A percentile compares a stretch with the other conserved stretches of the same genome.
These are phyloP conservation scores for Cephus pygmeus DNA, from an alignment of 2,888 invertebrate genomes.

Conservation along the genomic window DNA sequence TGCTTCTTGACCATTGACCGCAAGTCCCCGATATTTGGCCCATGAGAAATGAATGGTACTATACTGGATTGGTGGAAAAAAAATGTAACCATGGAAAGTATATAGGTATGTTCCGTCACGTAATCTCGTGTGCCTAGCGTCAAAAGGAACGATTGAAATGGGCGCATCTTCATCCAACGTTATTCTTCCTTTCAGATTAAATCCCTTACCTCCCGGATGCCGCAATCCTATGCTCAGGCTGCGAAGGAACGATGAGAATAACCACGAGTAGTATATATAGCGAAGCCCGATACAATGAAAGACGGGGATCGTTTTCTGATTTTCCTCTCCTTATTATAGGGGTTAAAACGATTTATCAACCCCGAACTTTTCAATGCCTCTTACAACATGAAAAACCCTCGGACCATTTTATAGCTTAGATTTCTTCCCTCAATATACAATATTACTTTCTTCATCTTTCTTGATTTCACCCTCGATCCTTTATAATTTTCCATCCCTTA, in stretches of 20 bases:
- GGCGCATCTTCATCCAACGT: background rate
- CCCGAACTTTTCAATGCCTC: slow-evolving; percentile 9
- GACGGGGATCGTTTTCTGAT: slow-evolving; percentile 17
- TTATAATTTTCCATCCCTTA: background rate
- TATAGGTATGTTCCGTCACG: background rate
- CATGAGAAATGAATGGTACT: no score
- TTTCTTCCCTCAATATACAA: background rate
- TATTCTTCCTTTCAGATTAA: slow-evolving; percentile 17
- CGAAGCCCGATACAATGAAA: slow-evolving; percentile 4
- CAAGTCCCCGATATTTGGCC: background rate
- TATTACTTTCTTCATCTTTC: background rate
- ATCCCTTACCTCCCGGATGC: slow-evolving; percentile 18
- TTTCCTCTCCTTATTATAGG: slow-evolving; percentile 9
- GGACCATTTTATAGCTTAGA: background rate
- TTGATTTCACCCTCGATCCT: background rate
- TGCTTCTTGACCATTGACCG: background rate
- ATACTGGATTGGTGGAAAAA: background rate
- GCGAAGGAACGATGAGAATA: slow-evolving; percentile 9
- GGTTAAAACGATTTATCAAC: slow-evolving; percentile 13
- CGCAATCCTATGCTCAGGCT: slow-evolving; percentile 6
- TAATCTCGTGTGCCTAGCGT: background rate
- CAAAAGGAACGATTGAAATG: background rate
- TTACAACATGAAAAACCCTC: background rate
- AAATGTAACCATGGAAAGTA: background rate
- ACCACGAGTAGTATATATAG: background rate